These are phyloP conservation scores for Macaria notata DNA, from an alignment of 2,888 invertebrate genomes.

Conservation along the genomic window DNA sequence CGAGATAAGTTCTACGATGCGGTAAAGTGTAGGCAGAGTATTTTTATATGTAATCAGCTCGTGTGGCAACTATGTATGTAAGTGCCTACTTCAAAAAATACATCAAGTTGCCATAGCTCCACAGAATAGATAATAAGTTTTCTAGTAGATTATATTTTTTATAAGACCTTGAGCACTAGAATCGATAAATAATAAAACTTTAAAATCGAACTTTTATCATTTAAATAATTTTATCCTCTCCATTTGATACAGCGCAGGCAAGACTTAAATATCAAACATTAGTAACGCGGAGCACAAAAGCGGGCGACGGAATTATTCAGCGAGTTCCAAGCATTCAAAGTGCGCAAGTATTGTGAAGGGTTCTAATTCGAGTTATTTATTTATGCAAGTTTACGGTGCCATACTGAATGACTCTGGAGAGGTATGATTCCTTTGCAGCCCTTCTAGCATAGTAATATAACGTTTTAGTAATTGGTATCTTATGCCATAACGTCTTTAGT, in stretches of 20 bases:
- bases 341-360: constrained; percentile 56
- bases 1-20: not conserved
- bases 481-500: not conserved
- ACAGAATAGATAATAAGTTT: too few species aligned
- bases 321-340: constrained; percentile 45
- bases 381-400: constrained; percentile 58
- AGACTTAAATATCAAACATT: constrained; percentile 39
- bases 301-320: constrained; percentile 51
- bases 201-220: too few species aligned
- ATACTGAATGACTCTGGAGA: constrained; percentile 52
- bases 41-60: too few species aligned
- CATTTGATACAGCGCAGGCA: too few species aligned
- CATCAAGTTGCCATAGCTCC: too few species aligned
- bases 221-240: too few species aligned
- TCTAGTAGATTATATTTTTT: too few species aligned
- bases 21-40: too few species aligned
- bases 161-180: too few species aligned
- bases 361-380: constrained; percentile 67
- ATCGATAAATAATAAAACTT: too few species aligned
- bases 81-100: too few species aligned
- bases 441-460: constrained; percentile 6
- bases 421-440: constrained; percentile 5
- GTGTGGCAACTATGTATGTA: too few species aligned
- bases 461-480: constrained; percentile 8
- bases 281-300: constrained; percentile 33